Conservation (phyloP, 2,888 invertebrate genomes). For the Brachylomia viminalis region DNA sequence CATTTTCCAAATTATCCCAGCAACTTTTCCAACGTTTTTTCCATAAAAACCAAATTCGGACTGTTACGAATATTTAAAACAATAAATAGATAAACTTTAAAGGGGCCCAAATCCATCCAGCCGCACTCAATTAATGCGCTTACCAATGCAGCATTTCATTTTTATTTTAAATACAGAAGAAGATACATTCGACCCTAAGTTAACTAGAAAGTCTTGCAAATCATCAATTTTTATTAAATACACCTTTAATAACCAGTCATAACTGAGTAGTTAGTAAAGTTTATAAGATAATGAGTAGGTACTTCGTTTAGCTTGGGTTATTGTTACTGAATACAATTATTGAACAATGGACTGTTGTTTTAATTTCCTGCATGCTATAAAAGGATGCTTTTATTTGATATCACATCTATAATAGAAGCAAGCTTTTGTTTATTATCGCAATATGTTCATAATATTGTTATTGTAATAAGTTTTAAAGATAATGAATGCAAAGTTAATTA, state of each 20-base stretch:
- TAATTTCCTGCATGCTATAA: slow-evolving; percentile 28
- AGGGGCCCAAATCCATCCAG: no score
- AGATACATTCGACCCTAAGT: not conserved
- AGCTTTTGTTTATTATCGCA: slow-evolving; percentile 7
- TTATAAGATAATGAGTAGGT: not conserved
- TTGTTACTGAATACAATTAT: not conserved
- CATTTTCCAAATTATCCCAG: no score
- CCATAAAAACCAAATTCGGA: no score
- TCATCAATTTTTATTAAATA: not conserved
- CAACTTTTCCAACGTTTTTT: no score
- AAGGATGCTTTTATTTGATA: slow-evolving; percentile 1
- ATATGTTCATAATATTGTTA: slow-evolving; percentile 5
- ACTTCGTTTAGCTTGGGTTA: not conserved
- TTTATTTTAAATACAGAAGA: no score
- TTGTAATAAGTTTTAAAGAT: slow-evolving; percentile 17
- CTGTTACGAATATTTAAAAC: no score
- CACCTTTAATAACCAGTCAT: not conserved
- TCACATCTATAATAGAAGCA: not conserved
- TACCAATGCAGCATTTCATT: no score
- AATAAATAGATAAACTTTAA: no score
- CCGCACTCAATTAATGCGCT: no score
- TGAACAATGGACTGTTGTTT: slow-evolving; percentile 22
- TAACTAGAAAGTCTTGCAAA: not conserved
- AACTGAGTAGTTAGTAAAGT: not conserved
- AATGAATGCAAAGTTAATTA: not conserved